These are phyloP conservation scores for Rhodinocichla rosea DNA, from an alignment of 2,113 vertebrate species.

Conservation along the genomic window DNA sequence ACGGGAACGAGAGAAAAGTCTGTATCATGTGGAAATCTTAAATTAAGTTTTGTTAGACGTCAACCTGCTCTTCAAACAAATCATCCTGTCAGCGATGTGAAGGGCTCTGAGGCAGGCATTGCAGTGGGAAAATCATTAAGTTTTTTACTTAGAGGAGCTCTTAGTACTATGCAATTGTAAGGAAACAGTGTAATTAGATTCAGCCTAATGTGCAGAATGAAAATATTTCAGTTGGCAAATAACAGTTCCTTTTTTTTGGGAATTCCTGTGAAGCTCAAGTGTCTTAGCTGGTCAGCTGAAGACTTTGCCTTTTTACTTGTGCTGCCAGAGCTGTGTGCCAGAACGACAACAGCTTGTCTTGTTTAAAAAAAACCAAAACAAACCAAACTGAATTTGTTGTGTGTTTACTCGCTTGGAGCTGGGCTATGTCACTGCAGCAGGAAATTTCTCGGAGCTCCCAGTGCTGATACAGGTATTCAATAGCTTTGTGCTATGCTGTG, in stretches of 20 bases:
- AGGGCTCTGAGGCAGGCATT: neutral
- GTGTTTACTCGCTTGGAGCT: neutral
- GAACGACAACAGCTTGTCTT: neutral
- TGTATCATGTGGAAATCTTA: neutral
- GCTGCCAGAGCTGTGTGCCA: neutral
- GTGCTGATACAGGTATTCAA: neutral
- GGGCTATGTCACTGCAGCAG: neutral
- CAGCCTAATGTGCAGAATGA: constrained; percentile 15
- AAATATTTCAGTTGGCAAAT: constrained; percentile 47
- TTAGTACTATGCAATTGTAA: neutral
- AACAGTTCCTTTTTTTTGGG: constrained; percentile 14
- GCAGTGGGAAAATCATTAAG: neutral
- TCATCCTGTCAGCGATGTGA: neutral
- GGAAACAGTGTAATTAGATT: constrained; percentile 37
- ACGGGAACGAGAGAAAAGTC: neutral
- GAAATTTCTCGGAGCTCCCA: neutral
- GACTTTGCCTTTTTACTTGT: neutral
- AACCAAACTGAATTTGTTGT: neutral
- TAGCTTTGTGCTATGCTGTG: neutral
- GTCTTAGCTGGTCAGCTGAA: neutral
- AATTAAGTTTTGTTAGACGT: neutral
- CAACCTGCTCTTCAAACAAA: neutral
- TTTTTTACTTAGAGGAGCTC: neutral
- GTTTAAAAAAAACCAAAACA: neutral
- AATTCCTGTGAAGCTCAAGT: constrained; percentile 20